Base-by-base conservation (phyloP, 2,797 vertebrate species). In the Aulostomus chinensis region DNA sequence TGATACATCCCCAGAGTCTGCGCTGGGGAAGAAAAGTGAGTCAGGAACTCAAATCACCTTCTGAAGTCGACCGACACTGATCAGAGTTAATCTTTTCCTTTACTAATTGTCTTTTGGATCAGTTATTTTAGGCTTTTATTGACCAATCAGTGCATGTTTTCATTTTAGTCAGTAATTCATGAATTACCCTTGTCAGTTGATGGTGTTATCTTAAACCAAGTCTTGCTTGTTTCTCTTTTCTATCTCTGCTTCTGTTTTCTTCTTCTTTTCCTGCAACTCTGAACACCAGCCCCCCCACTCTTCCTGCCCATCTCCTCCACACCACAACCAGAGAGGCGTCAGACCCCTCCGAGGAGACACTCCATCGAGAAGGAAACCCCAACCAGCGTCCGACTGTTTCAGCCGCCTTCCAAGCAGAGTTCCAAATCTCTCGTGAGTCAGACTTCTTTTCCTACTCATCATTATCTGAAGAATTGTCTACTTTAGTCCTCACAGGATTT, bases 311-410 rank as follows among this genome's bases (percentile, higher is more conserved):
- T 99, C 73, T 99, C 97, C 1, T 98, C 96, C 15, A 99, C 97
- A 1, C 97, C 97, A 0, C 97, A 99, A 81, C 97, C 97, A 0
- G 96, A 99, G 90, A 92, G 96, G 72, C 91, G 93, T 29, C 89
- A 95, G 79, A 86, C 93, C 1, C 89, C 95, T 1, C 96, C 94
- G 83, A 93, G 97, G 61, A 91, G 97, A 40, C 97, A 99, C 86
- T 98, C 97, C 65, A 99, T 99, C 12, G 97, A 99, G 81, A 99
- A 98, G 82, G 96, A 98, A 80, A 98, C 95, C 0, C 96, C 96
- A 28, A 98, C 96, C 22, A 96, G 93, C 0, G 94, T 98, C 36
- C 91, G 94, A 34, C 95, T 90, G 61, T 99, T 99, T 73, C 81
- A 91, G 72, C 94, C 94, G 0, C 95, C 96, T 1, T 91, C 92